Evolutionary conservation across 2,888 invertebrate genomes (phyloP).

Genomic region (Busseola fusca): DNA sequence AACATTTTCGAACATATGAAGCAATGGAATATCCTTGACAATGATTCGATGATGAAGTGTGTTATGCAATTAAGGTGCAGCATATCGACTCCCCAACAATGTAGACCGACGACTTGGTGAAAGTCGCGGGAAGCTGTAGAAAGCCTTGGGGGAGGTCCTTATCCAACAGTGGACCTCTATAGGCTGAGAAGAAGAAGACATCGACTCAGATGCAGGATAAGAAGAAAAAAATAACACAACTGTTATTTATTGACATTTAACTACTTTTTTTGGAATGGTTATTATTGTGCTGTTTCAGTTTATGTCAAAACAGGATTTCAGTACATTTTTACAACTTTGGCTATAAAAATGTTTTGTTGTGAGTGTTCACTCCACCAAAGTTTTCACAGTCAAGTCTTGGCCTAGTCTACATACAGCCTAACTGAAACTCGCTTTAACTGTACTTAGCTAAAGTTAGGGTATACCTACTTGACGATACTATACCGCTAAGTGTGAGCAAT

Average conservation of each 20-base stretch:
- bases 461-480: constrained; percentile 20
- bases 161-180: too few relatives aligned
- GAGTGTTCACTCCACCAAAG: background rate
- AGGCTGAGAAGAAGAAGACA: too few relatives aligned
- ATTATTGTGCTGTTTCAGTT: background rate
- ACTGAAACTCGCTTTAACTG: constrained; percentile 19
- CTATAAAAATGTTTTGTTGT: background rate
- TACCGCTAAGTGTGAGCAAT: constrained; percentile 25
- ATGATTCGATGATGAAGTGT: background rate
- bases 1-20: background rate
- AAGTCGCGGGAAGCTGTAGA: too few relatives aligned
- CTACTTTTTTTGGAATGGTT: too few relatives aligned
- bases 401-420: background rate
- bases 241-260: too few relatives aligned
- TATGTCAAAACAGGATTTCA: background rate
- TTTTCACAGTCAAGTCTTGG: background rate
- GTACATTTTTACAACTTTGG: background rate
- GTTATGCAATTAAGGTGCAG: background rate
- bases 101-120: too few relatives aligned
- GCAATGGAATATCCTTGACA: background rate
- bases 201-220: too few relatives aligned
- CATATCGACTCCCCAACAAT: too few relatives aligned
- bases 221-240: too few relatives aligned
- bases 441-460: constrained; percentile 19
- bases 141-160: too few relatives aligned